Evolutionary conservation across 2,113 vertebrate genomes (phyloP), one percentile per base, ranked within the genome.

Genomic region (Melanostigma gelatinosum): DNA sequence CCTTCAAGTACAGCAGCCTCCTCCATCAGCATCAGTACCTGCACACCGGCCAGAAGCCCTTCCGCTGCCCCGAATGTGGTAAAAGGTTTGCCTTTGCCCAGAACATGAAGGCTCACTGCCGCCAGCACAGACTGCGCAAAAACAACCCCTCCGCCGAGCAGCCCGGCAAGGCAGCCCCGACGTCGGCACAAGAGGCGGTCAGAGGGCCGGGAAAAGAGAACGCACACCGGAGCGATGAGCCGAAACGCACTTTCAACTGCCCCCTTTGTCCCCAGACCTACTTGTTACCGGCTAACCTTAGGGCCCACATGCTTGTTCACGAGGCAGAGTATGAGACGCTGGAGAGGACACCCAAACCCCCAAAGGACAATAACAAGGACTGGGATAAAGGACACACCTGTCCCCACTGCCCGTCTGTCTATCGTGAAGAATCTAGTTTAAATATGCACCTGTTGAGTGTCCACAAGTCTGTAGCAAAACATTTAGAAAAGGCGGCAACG

Each of bases 1-100:
- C 89, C 72, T 97, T 97, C 85, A 96, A 95, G 89, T 96, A 96
- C 66, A 93, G 94, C 88, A 96, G 96, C 48, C 95, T 96, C 79
- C 93, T 97, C 77, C 95, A 96, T 65, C 95, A 96, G 86, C 96
- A 97, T 71, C 95, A 95, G 81, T 95, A 96, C 2, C 94, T 96
- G 40, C 96, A 97, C 88, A 95, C 95, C 0, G 95, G 95, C 1
- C 94, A 95, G 57, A 96, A 96, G 61, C 95, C 96, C 7, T 94
- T 94, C 81, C 90, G 87, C 64, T 90, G 95, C 80, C 70, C 92
- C 0, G 84, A 93, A 66, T 92, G 96, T 55, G 90, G 95, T 9
- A 94, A 94, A 82, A 86, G 32, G 7, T 96, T 95, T 65, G 95
- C 95, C 24, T 94, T 96, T 8, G 93, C 94, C 7, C 94, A 95